Evolutionary conservation across 2,888 invertebrate genomes (phyloP).

Genomic region (Lampropteryx suffumata): DNA sequence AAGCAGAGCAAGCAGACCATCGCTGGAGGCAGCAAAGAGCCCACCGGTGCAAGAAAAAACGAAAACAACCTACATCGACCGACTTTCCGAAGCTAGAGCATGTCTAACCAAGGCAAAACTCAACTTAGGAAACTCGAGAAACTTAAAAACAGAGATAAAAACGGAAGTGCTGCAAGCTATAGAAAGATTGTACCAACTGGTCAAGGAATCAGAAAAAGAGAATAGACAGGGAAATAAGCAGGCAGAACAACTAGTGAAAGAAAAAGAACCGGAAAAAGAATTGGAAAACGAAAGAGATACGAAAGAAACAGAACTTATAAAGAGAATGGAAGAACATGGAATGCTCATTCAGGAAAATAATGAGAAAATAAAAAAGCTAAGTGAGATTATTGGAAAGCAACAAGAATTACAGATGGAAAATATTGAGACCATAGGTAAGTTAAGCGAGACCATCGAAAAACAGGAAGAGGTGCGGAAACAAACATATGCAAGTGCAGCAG

Average conservation of each 20-base stretch:
- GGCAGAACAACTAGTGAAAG: neutral
- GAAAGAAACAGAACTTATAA: neutral
- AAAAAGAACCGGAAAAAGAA: neutral
- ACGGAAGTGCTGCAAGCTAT: neutral
- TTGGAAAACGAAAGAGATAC: neutral
- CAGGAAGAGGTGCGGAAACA: no score
- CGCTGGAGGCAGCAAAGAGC: no score
- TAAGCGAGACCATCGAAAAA: no score
- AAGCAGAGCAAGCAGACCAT: no score
- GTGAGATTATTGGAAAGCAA: neutral
- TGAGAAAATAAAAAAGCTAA: neutral
- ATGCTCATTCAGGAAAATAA: neutral
- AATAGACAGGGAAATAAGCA: neutral
- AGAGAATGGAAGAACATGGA: neutral
- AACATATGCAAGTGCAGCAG: no score
- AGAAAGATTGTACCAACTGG: neutral
- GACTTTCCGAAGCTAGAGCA: conserved; percentile 7
- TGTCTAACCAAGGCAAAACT: neutral
- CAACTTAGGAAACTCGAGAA: neutral
- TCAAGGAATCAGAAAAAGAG: neutral
- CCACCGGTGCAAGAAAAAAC: no score
- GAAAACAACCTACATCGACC: conserved; percentile 17
- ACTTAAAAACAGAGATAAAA: neutral
- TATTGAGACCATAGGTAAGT: no score
- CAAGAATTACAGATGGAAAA: no score